Evolutionary conservation across 2,888 invertebrate species (phyloP).

Genomic region (Hypselothyrea guttata): DNA sequence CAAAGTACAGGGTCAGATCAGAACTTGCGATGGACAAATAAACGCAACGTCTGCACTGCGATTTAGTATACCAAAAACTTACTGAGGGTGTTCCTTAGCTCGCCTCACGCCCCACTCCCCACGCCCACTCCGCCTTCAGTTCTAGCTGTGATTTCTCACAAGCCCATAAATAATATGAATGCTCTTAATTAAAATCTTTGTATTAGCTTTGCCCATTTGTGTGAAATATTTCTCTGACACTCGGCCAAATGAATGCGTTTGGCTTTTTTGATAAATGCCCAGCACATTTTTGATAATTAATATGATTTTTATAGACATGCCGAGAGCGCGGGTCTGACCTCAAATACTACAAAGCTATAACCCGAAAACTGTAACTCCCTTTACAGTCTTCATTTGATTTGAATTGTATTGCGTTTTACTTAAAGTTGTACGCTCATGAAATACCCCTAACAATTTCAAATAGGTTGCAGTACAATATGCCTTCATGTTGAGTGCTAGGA

Average conservation of each 20-base stretch:
- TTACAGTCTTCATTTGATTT: conserved; percentile 4
- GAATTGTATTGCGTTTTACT: conserved; percentile 17
- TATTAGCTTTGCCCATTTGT: conserved; percentile 46
- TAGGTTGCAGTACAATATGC: conserved; percentile 35
- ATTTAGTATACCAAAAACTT: conserved; percentile 4
- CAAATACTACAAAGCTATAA: conserved; percentile 17
- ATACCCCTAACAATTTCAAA: conserved; percentile 2
- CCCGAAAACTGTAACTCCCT: conserved; percentile 25
- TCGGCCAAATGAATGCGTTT: conserved; percentile 47
- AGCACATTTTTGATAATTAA: conserved; percentile 49
- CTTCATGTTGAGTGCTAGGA: conserved; percentile 28
- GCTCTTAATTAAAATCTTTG: conserved; percentile 66
- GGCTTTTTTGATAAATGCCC: conserved; percentile 44
- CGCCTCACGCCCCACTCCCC: background rate
- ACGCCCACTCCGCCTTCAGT: background rate
- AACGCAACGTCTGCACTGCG: conserved; percentile 27
- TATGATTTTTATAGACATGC: conserved; percentile 45
- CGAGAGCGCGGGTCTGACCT: conserved; percentile 26
- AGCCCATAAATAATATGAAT: conserved; percentile 58
- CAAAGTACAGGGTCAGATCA: too few relatives aligned
- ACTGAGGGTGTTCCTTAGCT: conserved; percentile 1
- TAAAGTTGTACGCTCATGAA: too few relatives aligned
- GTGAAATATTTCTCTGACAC: conserved; percentile 54
- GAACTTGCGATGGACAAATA: conserved; percentile 60
- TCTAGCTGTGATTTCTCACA: conserved; percentile 26